Percentiles rank a stretch among this genome's conserved stretches.
Conservation (phyloP, 2,797 vertebrate species). For the Spheniscus humboldti region DNA sequence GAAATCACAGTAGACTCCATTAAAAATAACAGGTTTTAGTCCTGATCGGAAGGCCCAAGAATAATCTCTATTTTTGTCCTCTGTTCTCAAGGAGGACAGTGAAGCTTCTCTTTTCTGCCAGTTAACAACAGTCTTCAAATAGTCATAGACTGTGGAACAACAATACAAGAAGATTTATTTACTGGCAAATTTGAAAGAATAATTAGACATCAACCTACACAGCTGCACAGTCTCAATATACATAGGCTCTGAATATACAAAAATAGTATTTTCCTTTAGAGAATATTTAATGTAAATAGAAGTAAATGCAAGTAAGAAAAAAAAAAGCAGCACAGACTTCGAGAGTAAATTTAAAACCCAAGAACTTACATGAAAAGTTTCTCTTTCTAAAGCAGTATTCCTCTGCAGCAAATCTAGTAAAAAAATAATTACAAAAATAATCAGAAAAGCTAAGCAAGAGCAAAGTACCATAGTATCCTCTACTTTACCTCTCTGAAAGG, state of each 20-base stretch:
- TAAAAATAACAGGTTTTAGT: not conserved
- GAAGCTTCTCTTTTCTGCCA: not conserved
- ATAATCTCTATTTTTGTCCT: not conserved
- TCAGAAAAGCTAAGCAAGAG: not conserved
- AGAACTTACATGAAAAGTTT: constrained; percentile 55
- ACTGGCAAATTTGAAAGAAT: not conserved
- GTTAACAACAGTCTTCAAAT: not conserved
- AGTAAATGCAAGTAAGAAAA: not conserved
- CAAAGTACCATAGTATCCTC: not conserved
- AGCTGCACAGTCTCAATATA: constrained; percentile 14
- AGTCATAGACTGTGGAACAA: not conserved
- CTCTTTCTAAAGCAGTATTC: not conserved
- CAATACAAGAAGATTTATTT: not conserved
- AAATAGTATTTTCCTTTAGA: not conserved
- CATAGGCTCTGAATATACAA: not conserved
- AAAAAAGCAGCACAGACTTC: not conserved
- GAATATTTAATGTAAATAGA: constrained; percentile 26
- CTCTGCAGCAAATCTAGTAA: constrained; percentile 38
- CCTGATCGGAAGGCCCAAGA: not conserved
- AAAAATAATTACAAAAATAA: not conserved
- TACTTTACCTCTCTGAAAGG: not conserved
- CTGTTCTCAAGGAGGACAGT: not conserved
- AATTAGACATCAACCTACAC: constrained; percentile 5
- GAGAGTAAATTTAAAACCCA: not conserved
- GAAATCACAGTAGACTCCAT: not conserved